Percentiles rank a stretch among this genome's conserved stretches.
phyloP scores from a whole-genome alignment of 1,140 invertebrate genomes.

The Dendrolimus punctatus region DNA sequence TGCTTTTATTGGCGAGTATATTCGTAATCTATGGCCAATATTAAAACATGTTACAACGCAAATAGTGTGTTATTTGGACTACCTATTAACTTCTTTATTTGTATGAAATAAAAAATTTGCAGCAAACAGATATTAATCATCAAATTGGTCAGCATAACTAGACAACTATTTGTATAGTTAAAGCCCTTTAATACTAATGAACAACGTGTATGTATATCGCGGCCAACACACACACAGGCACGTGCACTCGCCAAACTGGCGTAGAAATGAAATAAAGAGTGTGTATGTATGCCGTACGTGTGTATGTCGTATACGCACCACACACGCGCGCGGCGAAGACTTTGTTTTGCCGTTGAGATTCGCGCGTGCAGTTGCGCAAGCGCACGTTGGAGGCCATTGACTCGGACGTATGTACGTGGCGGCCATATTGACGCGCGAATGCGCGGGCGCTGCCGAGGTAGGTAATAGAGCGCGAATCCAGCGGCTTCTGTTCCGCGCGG shows the following conservation, averaged over 20 bases:
- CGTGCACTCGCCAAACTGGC: slow-evolving; percentile 13
- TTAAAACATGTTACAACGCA: no score
- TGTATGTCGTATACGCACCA: slow-evolving; percentile 6
- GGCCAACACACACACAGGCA: slow-evolving; percentile 2
- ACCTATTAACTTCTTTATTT: no score
- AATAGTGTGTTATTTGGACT: no score
- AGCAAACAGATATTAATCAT: slow-evolving; percentile 44
- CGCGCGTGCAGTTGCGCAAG: slow-evolving; percentile 68
- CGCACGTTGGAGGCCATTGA: slow-evolving; percentile 65
- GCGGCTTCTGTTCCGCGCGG: slow-evolving; percentile 50
- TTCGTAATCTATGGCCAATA: no score
- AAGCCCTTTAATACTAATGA: slow-evolving; percentile 46
- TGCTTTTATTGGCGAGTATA: no score
- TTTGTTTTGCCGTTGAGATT: slow-evolving; percentile 69
- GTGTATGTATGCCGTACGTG: slow-evolving; percentile 15
- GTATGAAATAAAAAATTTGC: slow-evolving; percentile 33
- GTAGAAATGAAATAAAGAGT: slow-evolving; percentile 34
- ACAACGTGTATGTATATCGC: slow-evolving; percentile 2
- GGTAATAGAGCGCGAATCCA: slow-evolving; percentile 62
- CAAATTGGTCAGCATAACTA: slow-evolving; percentile 51
- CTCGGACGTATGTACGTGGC: slow-evolving; percentile 45
- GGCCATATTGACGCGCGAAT: slow-evolving; percentile 45
- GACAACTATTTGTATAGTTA: slow-evolving; percentile 33
- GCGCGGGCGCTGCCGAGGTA: slow-evolving; percentile 19
- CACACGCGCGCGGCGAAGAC: slow-evolving; percentile 37